phyloP scores from a whole-genome alignment of 2,797 vertebrate genomes.

The Malurus leucopterus region DNA sequence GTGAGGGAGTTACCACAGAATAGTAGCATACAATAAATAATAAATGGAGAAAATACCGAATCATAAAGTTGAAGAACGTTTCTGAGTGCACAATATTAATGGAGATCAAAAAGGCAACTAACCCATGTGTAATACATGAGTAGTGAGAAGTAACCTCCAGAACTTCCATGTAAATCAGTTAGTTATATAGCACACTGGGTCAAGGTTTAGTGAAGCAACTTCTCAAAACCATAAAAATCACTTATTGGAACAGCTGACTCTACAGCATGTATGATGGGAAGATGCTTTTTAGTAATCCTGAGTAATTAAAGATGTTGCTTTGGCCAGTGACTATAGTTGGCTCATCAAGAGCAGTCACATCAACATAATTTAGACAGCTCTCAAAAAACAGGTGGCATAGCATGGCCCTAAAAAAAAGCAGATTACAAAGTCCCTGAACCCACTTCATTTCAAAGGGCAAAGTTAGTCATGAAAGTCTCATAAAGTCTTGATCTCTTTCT shows the following conservation, averaged over 20 bases:
- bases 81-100: slow-evolving; percentile 45
- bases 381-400: neutral
- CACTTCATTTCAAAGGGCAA: neutral
- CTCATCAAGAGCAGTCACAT: neutral
- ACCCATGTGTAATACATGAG: slow-evolving; percentile 51
- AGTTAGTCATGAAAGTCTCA: neutral
- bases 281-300: neutral
- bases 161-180: slow-evolving; percentile 59
- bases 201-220: slow-evolving; percentile 49
- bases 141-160: slow-evolving; percentile 45
- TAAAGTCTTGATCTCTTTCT: neutral
- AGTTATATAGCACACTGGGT: slow-evolving; percentile 40
- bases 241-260: slow-evolving; percentile 29
- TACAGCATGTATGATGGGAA: neutral
- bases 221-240: slow-evolving; percentile 40
- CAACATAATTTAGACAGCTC: neutral
- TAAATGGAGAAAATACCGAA: neutral
- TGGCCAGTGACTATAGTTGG: neutral
- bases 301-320: neutral
- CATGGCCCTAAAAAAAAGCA: neutral
- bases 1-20: neutral
- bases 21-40: neutral
- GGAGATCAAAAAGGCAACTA: slow-evolving; percentile 51
- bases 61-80: slow-evolving; percentile 27
- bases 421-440: neutral